A percentile compares a stretch with the other conserved stretches of the same genome.
Evolutionary conservation across 2,113 vertebrate genomes (phyloP).

Genomic region (Vombatus ursinus): DNA sequence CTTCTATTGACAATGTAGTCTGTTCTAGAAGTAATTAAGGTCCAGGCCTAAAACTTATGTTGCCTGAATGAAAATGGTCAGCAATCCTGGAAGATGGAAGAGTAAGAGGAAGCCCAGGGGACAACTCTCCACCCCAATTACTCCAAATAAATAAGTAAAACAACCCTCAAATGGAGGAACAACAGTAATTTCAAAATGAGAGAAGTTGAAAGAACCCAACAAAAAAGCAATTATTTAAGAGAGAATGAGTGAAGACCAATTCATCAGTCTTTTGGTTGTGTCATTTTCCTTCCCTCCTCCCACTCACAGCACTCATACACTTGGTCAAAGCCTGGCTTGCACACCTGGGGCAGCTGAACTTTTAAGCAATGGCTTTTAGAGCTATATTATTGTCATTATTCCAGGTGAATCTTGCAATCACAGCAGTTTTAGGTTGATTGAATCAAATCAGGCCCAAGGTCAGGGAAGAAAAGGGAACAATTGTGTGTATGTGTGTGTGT

Average conservation of each 20-base stretch:
- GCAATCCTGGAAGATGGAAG: not conserved
- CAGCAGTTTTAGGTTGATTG: not conserved
- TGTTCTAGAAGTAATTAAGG: slow-evolving; percentile 51
- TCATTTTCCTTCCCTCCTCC: not conserved
- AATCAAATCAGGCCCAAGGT: not conserved
- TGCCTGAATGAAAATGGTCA: slow-evolving; percentile 18
- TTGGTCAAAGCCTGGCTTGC: not conserved
- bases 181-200: not conserved
- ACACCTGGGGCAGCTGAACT: not conserved
- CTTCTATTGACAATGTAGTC: slow-evolving; percentile 32
- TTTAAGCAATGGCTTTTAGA: not conserved
- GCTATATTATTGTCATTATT: not conserved
- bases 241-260: not conserved
- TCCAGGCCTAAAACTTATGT: slow-evolving; percentile 24
- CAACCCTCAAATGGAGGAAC: not conserved
- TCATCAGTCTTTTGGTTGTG: not conserved
- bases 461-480: not conserved
- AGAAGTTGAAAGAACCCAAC: not conserved
- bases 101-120: not conserved
- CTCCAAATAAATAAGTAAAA: not conserved
- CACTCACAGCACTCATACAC: not conserved
- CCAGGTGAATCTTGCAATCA: not conserved
- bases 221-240: not conserved
- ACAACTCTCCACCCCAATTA: not conserved
- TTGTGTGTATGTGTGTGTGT: not conserved